Evolutionary conservation across 2,888 invertebrate genomes (phyloP), one percentile per base, ranked within the genome.

Genomic region (Agelastica alni): DNA sequence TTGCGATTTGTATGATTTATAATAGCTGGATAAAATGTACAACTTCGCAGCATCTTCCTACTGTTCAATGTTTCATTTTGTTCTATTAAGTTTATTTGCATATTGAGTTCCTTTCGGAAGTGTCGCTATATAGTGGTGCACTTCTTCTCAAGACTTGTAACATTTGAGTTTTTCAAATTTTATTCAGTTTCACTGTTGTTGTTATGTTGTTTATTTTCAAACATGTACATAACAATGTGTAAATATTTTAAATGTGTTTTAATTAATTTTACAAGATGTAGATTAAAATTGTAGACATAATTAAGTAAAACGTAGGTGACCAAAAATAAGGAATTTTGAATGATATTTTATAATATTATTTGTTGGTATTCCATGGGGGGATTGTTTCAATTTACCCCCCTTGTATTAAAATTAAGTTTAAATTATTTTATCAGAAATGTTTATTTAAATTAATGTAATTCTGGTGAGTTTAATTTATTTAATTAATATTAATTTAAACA

Each of bases 91-190:
- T 43, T 43, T 43, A 43, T 43, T 30, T 30, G 9, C 16, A 30
- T 5, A 18, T n/a, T 43, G 16, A 43, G 17, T 43, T 41, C 32
- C 39, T 53, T 13, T 16, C 30, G 17, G 16, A 28, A 51, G 28
- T 49, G 43, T 54, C 28, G 6, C 9, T 18, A 39, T 26, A 16
- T 10, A 17, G 26, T 37, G 16, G 37, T 6, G 32, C 41, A 49
- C 49, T 49, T 49, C 32, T 31, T 30, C 22, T 56, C 54, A 64
- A 64, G 61, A 62, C 64, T 66, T 61, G 39, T 31, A 49, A 53
- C 65, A 62, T 64, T 64, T 58, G 61, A 57, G 60, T 63, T 63
- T 58, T 53, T 53, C 32, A 60, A 60, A 62, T 62, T 62, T 64
- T 66, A 64, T 65, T 54, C 32, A 52, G 53, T 60, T 54, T 58